Evolutionary conservation across 1,140 invertebrate genomes (phyloP).

Genomic region (Aphaenogaster ashmeadi): DNA sequence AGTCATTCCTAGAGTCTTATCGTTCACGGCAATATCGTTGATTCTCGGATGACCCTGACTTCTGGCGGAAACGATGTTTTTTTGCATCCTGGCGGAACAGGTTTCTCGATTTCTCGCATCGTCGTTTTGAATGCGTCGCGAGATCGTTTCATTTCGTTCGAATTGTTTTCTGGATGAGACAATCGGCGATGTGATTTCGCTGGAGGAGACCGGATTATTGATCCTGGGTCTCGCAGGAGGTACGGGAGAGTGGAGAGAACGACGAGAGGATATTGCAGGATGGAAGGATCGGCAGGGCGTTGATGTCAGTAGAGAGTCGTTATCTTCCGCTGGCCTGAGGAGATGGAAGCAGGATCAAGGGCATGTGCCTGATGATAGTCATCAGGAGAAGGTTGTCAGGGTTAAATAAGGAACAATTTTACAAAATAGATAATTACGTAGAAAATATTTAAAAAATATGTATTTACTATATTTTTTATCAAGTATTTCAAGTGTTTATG

Average conservation of each 20-base stretch:
- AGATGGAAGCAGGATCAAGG: constrained; percentile 79
- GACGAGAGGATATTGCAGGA: constrained; percentile 29
- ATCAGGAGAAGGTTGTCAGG: constrained; percentile 76
- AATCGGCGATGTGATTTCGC: neutral
- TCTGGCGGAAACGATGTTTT: constrained; percentile 70
- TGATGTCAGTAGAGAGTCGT: constrained; percentile 45
- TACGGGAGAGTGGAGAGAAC: constrained; percentile 49
- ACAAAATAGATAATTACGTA: neutral
- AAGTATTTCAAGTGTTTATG: neutral
- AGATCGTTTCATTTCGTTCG: neutral
- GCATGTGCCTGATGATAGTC: constrained; percentile 64
- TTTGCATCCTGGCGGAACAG: constrained; percentile 9
- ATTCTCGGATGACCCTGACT: constrained; percentile 77
- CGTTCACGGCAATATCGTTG: constrained; percentile 81
- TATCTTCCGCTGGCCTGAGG: constrained; percentile 76
- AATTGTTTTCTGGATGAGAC: neutral
- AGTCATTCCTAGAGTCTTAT: constrained; percentile 76
- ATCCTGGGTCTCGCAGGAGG: constrained; percentile 43
- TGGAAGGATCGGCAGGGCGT: constrained; percentile 33
- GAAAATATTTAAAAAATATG: constrained; percentile 2
- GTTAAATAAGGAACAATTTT: constrained; percentile 29
- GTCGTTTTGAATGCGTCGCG: constrained; percentile 2
- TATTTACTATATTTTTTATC: neutral
- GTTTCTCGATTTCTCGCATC: neutral
- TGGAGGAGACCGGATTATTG: neutral